A percentile compares a stretch with the other conserved stretches of the same genome.
Evolutionary conservation across 2,113 vertebrate genomes (phyloP).

Genomic region (Craseonycteris thonglongyai): DNA sequence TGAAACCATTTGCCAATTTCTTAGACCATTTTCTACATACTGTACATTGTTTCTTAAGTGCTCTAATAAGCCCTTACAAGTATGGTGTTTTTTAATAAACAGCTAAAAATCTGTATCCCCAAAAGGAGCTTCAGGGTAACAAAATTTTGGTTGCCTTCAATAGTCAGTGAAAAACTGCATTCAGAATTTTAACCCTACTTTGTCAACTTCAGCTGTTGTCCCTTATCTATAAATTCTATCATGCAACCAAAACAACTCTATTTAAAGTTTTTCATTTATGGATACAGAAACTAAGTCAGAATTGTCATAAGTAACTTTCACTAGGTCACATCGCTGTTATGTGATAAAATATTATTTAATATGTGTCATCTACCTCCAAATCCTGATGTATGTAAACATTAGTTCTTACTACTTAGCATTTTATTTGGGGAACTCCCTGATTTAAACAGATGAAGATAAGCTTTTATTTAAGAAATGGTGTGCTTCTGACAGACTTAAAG

Average conservation of each 20-base stretch:
- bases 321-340: neutral
- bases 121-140: too few relatives aligned
- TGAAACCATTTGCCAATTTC: too few relatives aligned
- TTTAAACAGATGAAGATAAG: neutral
- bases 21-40: too few relatives aligned
- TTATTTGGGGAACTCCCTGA: neutral
- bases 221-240: neutral
- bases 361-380: neutral
- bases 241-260: neutral
- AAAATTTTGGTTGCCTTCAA: too few relatives aligned
- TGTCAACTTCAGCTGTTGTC: neutral
- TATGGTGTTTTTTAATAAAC: too few relatives aligned
- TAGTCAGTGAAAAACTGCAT: neutral
- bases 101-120: too few relatives aligned
- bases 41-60: too few relatives aligned
- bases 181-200: neutral
- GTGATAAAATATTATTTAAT: neutral
- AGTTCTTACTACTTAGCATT: neutral
- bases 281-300: neutral
- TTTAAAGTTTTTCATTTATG: neutral
- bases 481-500: neutral
- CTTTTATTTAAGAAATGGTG: neutral
- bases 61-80: too few relatives aligned
- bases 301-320: neutral
- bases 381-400: neutral